Percentiles rank a stretch among this genome's conserved stretches.
Conservation (phyloP, 2,888 invertebrate genomes). For the Ceraclea dissimilis region DNA sequence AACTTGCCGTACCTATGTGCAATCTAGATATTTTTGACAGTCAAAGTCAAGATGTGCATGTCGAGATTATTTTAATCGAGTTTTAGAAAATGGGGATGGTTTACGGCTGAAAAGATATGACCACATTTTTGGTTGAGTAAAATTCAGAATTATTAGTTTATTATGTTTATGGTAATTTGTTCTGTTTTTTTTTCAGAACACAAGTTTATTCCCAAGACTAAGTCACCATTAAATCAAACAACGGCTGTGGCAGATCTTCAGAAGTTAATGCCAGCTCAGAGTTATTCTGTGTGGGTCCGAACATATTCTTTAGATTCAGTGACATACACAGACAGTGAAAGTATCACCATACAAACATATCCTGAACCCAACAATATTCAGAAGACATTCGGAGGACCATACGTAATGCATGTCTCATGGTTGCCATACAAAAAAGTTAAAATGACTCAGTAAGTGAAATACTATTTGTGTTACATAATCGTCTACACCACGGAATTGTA, state of each 20-base stretch:
- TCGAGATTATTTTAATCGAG: too few species aligned
- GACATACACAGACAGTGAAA: conserved; percentile 55
- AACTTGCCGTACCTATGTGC: too few species aligned
- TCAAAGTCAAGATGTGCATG: too few species aligned
- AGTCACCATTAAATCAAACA: conserved; percentile 31
- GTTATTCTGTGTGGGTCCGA: conserved; percentile 66
- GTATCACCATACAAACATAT: conserved; percentile 58
- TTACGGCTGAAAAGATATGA: too few species aligned
- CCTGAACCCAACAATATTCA: conserved; percentile 62
- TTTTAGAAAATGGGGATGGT: too few species aligned
- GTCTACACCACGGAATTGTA: too few species aligned
- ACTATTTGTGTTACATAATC: too few species aligned
- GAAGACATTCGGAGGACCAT: conserved; percentile 48
- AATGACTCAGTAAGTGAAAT: conserved; percentile 16
- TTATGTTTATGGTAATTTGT: too few species aligned
- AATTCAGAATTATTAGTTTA: too few species aligned
- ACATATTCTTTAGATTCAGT: conserved; percentile 63
- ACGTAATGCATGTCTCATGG: conserved; percentile 63
- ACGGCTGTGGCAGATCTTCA: conserved; percentile 40
- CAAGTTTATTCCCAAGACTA: conserved; percentile 42
- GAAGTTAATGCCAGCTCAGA: conserved; percentile 57
- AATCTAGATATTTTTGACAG: too few species aligned
- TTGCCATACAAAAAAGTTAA: conserved; percentile 44
- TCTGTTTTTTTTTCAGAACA: conserved; percentile 34
- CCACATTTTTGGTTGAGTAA: too few species aligned